phyloP scores from a whole-genome alignment of 2,797 vertebrate species.

The Harpagifer antarcticus region DNA sequence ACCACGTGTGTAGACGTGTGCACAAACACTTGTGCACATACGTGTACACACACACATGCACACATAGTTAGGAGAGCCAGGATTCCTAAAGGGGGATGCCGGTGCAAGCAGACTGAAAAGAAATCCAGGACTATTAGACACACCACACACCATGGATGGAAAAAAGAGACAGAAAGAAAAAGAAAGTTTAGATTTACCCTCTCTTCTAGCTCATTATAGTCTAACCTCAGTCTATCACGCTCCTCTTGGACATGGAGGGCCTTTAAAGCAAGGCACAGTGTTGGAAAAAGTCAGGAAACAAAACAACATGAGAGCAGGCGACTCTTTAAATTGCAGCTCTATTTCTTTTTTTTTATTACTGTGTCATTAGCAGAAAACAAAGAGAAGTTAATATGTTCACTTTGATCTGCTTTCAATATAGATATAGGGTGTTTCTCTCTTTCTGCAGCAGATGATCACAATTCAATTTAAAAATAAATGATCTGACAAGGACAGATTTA shows the following conservation, averaged over 20 bases:
- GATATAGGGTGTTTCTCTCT: not conserved
- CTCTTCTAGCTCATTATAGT: conserved; percentile 91
- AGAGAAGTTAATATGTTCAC: not conserved
- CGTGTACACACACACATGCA: conserved; percentile 71
- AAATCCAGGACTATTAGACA: conserved; percentile 73
- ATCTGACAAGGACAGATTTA: not conserved
- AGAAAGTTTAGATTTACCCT: conserved; percentile 88
- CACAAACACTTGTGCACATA: conserved; percentile 62
- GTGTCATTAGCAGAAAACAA: not conserved
- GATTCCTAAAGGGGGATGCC: conserved; percentile 68
- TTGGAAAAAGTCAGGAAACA: conserved; percentile 68
- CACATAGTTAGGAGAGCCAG: conserved; percentile 60
- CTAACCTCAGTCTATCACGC: conserved; percentile 92
- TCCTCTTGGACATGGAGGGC: conserved; percentile 88
- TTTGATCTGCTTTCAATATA: not conserved
- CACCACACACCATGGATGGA: conserved; percentile 70
- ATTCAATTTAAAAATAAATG: not conserved
- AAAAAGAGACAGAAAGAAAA: conserved; percentile 58
- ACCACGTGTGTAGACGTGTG: conserved; percentile 49
- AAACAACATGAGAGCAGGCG: conserved; percentile 47
- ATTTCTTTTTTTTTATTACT: not conserved
- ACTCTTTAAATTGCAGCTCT: conserved; percentile 59
- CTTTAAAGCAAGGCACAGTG: conserved; percentile 86
- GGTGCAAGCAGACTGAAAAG: conserved; percentile 78
- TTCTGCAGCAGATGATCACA: not conserved